Evolutionary conservation across 2,797 vertebrate species (phyloP).

Genomic region (Characodon lateralis): DNA sequence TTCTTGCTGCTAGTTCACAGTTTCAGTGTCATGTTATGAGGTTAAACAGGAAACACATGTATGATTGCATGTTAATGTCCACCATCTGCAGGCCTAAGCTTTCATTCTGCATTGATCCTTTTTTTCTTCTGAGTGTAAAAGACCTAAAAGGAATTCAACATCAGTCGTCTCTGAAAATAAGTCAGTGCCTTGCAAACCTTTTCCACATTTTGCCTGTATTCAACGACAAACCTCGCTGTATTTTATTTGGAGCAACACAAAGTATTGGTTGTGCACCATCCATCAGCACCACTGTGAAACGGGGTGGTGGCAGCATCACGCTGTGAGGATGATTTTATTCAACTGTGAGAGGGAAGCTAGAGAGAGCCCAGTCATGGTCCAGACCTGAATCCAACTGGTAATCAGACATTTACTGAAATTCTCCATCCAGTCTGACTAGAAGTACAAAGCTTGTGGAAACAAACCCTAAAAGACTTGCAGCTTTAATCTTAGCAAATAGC

Average conservation of each 20-base stretch:
- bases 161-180: not conserved
- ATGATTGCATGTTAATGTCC: not conserved
- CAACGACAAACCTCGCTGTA: not conserved
- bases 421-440: not conserved
- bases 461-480: not conserved
- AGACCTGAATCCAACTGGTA: not conserved
- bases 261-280: not conserved
- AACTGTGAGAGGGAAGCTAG: not conserved
- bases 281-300: not conserved
- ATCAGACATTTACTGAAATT: not conserved
- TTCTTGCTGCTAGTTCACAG: constrained; percentile 4
- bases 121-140: not conserved
- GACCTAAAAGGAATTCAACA: not conserved
- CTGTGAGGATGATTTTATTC: not conserved
- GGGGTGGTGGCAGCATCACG: not conserved
- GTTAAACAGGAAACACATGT: constrained; percentile 22
- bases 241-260: not conserved
- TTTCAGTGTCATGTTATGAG: constrained; percentile 11
- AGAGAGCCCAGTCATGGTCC: not conserved
- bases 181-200: not conserved
- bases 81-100: not conserved
- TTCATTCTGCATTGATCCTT: not conserved
- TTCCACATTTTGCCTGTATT: too few species aligned
- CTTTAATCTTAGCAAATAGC: not conserved
- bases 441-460: too few species aligned